Evolutionary conservation across 2,888 invertebrate genomes (phyloP).

Genomic region (Nomada ferruginata): DNA sequence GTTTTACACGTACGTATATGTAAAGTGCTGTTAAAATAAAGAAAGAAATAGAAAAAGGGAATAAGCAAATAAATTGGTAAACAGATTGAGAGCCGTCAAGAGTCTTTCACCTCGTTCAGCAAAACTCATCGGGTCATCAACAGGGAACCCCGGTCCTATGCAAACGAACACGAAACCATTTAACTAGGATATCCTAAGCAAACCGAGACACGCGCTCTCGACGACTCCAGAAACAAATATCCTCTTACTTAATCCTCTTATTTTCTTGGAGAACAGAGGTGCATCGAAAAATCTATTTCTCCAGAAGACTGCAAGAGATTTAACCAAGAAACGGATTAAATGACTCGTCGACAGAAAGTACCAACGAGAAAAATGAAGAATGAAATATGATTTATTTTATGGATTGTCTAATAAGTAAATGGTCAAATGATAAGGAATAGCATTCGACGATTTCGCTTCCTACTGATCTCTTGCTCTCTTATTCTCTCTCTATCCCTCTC

Average conservation of each 20-base stretch:
- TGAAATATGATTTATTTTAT: not conserved
- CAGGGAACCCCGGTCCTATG: constrained; percentile 63
- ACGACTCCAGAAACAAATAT: constrained; percentile 32
- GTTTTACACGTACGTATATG: not conserved
- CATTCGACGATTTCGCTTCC: constrained; percentile 9
- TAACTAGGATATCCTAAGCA: constrained; percentile 40
- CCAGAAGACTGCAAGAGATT: too few relatives aligned
- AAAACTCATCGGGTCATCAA: constrained; percentile 42
- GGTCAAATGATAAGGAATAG: not conserved
- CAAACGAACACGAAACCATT: constrained; percentile 54
- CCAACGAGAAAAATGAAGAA: not conserved
- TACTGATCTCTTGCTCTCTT: not conserved
- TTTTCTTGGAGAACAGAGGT: not conserved
- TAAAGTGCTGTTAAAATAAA: not conserved
- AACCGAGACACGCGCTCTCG: constrained; percentile 47
- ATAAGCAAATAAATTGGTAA: constrained; percentile 2
- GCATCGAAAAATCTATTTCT: not conserved
- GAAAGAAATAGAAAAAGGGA: not conserved
- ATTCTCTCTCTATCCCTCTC: not conserved
- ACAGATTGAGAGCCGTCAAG: constrained; percentile 49
- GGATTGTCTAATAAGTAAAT: not conserved
- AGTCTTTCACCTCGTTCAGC: constrained; percentile 56
- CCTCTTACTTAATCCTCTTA: not conserved
- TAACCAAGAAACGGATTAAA: too few relatives aligned
- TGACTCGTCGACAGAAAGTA: too few relatives aligned